Evolutionary conservation across 2,113 vertebrate genomes (phyloP).

Genomic region (Tylochromis polylepis): DNA sequence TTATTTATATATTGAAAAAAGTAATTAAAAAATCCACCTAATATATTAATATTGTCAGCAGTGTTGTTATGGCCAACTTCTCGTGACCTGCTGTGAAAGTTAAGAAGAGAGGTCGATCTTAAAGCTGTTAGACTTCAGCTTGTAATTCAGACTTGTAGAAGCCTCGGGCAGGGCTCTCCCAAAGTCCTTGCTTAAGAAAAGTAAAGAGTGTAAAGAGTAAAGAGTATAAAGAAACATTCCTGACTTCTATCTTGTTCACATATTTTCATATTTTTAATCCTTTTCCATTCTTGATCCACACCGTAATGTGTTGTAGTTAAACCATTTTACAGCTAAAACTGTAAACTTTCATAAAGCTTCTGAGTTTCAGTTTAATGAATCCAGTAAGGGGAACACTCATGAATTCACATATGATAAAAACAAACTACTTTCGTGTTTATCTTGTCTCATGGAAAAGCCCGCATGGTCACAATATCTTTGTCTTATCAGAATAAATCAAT

Average conservation of each 20-base stretch:
- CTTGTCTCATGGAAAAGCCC: constrained; percentile 6
- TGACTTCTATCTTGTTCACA: not conserved
- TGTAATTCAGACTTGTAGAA: constrained; percentile 6
- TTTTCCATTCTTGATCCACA: not conserved
- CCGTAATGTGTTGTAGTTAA: not conserved
- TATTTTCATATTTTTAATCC: not conserved
- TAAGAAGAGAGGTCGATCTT: not conserved
- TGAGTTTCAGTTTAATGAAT: constrained; percentile 6
- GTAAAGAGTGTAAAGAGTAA: constrained; percentile 1
- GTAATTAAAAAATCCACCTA: not conserved
- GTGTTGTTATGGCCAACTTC: not conserved
- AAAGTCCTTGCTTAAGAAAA: constrained; percentile 19
- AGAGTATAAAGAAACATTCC: not conserved
- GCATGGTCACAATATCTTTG: constrained; percentile 13
- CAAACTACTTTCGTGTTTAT: not conserved
- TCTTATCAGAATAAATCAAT: constrained; percentile 40
- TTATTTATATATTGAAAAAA: not conserved
- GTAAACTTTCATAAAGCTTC: constrained; percentile 5
- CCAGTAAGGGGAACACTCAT: not conserved
- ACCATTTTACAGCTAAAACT: not conserved
- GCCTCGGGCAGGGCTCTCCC: constrained; percentile 10
- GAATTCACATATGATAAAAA: not conserved
- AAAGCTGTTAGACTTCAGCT: constrained; percentile 4
- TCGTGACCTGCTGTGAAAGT: not conserved
- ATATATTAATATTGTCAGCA: not conserved